Evolutionary conservation across 92 coral and sea anemone species (phyloP).

Genomic region (Scolanthus callimorphus): DNA sequence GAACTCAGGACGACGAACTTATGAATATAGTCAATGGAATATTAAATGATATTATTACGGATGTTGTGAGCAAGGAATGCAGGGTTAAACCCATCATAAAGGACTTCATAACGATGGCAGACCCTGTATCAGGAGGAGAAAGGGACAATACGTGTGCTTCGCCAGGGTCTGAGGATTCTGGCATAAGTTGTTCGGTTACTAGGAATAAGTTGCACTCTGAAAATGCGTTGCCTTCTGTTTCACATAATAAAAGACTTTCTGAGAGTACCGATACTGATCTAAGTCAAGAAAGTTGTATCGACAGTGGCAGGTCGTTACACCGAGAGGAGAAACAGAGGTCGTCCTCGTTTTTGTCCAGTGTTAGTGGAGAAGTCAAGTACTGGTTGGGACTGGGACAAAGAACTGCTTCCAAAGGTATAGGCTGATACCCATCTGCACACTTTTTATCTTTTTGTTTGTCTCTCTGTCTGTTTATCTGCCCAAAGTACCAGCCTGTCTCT

Average conservation of each 20-base stretch:
- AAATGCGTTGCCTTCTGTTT: neutral
- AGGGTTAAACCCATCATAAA: too few relatives aligned
- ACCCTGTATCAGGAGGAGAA: neutral
- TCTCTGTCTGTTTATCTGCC: too few relatives aligned
- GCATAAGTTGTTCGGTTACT: constrained; percentile 48
- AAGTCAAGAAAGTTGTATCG: constrained; percentile 38
- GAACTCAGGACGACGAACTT: constrained; percentile 28
- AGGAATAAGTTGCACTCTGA: neutral
- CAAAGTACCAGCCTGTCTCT: too few relatives aligned
- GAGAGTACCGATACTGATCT: constrained; percentile 25
- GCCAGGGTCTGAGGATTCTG: constrained; percentile 78
- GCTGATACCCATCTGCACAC: too few relatives aligned
- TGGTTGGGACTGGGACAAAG: constrained; percentile 84
- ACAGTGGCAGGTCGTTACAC: too few relatives aligned
- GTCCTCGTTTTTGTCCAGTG: constrained; percentile 45
- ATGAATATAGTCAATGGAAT: constrained; percentile 16
- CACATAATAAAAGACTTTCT: constrained; percentile 10
- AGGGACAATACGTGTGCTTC: constrained; percentile 22
- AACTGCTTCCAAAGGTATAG: too few relatives aligned
- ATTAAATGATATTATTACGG: constrained; percentile 39
- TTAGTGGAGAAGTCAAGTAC: constrained; percentile 82
- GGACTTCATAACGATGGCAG: too few relatives aligned
- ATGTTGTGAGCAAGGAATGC: constrained; percentile 23
- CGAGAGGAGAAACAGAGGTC: too few relatives aligned
- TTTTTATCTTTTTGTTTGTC: too few relatives aligned